These are phyloP conservation scores for Aphelenchoides bicaudatus DNA, from an alignment of 2,888 invertebrate species.

Conservation along the genomic window DNA sequence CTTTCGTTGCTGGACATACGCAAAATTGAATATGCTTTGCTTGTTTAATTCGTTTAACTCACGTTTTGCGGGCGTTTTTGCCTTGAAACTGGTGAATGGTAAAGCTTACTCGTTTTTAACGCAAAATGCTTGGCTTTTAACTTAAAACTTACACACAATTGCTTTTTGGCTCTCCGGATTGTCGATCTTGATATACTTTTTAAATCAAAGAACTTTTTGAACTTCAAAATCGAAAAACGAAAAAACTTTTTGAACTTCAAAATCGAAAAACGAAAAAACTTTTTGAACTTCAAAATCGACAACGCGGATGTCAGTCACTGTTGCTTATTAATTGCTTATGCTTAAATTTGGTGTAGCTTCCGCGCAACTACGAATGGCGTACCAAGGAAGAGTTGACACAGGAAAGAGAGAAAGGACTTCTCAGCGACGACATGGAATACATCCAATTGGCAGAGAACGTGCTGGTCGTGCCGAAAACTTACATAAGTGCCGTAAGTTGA, in stretches of 20 bases:
- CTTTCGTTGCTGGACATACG: not conserved
- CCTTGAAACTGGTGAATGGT: not conserved
- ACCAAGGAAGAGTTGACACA: constrained; percentile 38
- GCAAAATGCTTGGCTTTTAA: no score
- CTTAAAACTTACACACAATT: no score
- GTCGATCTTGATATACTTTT: no score
- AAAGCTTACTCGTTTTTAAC: no score
- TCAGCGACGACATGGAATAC: constrained; percentile 27
- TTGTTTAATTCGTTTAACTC: not conserved
- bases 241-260: no score
- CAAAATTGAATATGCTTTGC: not conserved
- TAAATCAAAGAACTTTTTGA: no score
- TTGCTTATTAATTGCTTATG: no score
- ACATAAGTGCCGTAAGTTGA: constrained; percentile 43
- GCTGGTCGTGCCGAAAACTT: constrained; percentile 41
- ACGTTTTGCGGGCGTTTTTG: not conserved
- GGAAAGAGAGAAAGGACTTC: constrained; percentile 19
- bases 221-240: no score
- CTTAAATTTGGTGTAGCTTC: constrained; percentile 14
- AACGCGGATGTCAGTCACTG: no score
- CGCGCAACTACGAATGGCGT: constrained; percentile 30
- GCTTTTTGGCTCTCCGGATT: no score
- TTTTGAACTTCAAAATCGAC: no score
- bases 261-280: no score
- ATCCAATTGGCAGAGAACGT: constrained; percentile 37